These are phyloP conservation scores for Chionoecetes opilio DNA, from an alignment of 1,140 invertebrate genomes.

Conservation along the genomic window DNA sequence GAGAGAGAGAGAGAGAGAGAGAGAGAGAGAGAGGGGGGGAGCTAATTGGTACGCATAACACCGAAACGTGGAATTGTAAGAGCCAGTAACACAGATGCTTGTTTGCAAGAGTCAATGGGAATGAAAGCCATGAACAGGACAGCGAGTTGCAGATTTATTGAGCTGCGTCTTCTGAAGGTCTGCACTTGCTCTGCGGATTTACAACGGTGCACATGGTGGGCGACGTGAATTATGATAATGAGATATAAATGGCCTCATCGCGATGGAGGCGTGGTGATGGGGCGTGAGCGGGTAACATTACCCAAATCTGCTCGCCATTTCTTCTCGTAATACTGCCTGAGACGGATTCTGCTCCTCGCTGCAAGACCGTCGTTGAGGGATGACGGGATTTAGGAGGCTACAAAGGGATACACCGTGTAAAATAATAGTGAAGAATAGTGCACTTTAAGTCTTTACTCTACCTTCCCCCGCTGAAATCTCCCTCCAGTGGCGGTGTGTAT, in stretches of 20 bases:
- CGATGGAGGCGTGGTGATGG: not conserved
- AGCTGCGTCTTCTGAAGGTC: not conserved
- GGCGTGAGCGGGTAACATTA: slow-evolving; percentile 1
- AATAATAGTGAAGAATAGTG: too few species aligned
- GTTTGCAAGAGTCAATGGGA: not conserved
- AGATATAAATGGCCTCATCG: slow-evolving; percentile 28
- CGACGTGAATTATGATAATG: slow-evolving; percentile 20
- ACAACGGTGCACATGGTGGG: not conserved
- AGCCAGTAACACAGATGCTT: not conserved
- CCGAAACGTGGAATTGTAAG: not conserved
- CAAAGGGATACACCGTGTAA: not conserved
- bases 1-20: slow-evolving; percentile 16
- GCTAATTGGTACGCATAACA: not conserved
- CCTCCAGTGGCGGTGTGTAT: not conserved
- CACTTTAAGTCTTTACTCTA: not conserved
- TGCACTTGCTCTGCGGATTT: not conserved
- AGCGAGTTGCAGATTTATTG: slow-evolving; percentile 17
- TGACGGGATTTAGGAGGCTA: not conserved
- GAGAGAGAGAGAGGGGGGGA: not conserved
- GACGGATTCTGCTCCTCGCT: not conserved
- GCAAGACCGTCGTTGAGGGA: not conserved
- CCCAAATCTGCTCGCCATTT: not conserved
- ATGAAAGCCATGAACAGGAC: not conserved
- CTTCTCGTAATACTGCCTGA: not conserved
- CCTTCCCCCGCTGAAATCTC: not conserved